Evolutionary conservation across 2,888 invertebrate genomes (phyloP).

Genomic region (Podabrus alpinus): DNA sequence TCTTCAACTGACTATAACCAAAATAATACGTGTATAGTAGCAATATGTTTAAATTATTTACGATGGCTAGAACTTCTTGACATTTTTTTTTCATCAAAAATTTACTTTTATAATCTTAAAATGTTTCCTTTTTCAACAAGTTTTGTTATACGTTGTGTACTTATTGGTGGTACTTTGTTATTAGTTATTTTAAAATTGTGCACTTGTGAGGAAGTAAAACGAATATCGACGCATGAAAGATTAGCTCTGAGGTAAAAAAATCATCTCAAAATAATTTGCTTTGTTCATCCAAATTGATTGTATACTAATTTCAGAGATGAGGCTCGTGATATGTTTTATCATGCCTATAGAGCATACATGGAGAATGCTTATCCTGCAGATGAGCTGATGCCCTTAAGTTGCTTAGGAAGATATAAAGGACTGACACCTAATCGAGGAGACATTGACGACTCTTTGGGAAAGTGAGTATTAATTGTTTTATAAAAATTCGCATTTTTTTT

Average conservation of each 20-base stretch:
- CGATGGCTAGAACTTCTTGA: constrained; percentile 39
- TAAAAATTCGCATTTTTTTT: background rate
- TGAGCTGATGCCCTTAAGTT: constrained; percentile 96
- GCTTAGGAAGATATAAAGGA: constrained; percentile 89
- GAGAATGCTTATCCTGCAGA: constrained; percentile 98
- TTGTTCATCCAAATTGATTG: background rate
- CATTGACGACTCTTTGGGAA: constrained; percentile 95
- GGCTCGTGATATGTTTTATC: constrained; percentile 94
- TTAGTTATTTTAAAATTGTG: constrained; percentile 16
- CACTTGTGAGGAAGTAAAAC: constrained; percentile 39
- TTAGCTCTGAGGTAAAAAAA: constrained; percentile 67
- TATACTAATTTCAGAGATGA: constrained; percentile 72
- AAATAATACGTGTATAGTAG: constrained; percentile 14
- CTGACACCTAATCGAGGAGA: constrained; percentile 91
- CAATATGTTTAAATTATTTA: constrained; percentile 22
- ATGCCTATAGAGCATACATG: constrained; percentile 95
- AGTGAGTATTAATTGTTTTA: constrained; percentile 67
- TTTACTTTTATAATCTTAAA: constrained; percentile 30
- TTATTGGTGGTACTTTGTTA: constrained; percentile 12
- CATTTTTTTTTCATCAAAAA: constrained; percentile 30
- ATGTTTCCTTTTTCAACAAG: constrained; percentile 39
- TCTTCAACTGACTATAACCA: constrained; percentile 1
- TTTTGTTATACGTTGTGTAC: constrained; percentile 27
- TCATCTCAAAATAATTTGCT: background rate
- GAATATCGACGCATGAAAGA: constrained; percentile 69